These are phyloP conservation scores for Marmota flaviventris DNA, from an alignment of 2,113 vertebrate genomes.

Conservation along the genomic window DNA sequence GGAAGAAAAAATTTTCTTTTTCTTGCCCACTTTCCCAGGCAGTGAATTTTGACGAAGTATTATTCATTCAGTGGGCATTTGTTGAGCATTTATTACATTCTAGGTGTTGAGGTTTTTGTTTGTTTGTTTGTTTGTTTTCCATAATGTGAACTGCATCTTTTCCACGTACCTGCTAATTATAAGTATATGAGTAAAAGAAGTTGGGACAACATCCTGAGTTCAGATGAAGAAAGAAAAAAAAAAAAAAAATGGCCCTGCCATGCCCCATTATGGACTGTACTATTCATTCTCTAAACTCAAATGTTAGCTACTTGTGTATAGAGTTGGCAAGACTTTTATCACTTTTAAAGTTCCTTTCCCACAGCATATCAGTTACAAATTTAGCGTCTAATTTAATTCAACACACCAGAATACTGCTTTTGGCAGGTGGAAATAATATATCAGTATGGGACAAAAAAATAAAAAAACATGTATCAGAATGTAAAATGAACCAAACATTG, in stretches of 20 bases:
- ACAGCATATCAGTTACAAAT: constrained; percentile 59
- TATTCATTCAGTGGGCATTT: not conserved
- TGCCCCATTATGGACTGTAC: not conserved
- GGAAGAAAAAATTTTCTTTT: not conserved
- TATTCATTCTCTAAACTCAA: not conserved
- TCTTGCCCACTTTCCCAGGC: not conserved
- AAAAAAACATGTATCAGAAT: constrained; percentile 12
- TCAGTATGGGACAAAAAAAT: not conserved
- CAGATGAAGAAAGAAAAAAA: not conserved
- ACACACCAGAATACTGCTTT: constrained; percentile 50
- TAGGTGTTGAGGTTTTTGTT: not conserved
- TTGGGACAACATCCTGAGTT: not conserved
- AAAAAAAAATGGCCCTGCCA: not conserved
- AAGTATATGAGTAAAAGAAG: not conserved
- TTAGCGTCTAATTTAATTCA: constrained; percentile 68
- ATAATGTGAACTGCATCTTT: not conserved
- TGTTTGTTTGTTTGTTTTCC: not conserved
- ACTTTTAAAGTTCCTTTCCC: constrained; percentile 57
- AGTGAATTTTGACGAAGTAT: not conserved
- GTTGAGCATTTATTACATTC: not conserved
- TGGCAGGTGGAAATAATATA: constrained; percentile 54
- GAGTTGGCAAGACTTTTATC: constrained; percentile 63
- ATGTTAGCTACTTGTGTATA: constrained; percentile 11
- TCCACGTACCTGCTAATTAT: not conserved
- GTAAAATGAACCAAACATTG: constrained; percentile 27